Evolutionary conservation across 2,113 vertebrate genomes (phyloP), one percentile per base, ranked within the genome.

Genomic region (Oxyruncus cristatus): DNA sequence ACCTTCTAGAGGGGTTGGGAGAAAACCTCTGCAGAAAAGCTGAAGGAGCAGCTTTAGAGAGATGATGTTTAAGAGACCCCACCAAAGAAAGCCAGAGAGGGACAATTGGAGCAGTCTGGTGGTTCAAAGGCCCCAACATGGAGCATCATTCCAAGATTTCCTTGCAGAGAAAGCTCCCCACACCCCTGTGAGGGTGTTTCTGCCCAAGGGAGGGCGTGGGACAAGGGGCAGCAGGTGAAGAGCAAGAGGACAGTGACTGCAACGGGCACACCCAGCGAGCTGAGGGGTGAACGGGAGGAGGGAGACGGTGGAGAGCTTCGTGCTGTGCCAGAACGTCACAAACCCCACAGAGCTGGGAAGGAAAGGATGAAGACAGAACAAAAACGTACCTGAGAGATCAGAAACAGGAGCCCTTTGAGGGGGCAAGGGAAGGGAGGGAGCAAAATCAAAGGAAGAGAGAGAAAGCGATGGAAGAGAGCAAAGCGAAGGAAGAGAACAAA

Each of bases 61-160:
- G 46, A 19, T 23, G 9, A 42, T n/a, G 14, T 42, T 7, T 23
- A 66, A 58, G 9, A 72, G 35, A 66, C 24, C 5, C 7, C 26
- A 7, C 15, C 10, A 53, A 80, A 88, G 26, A 46, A 56, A 42
- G 18, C 13, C 61, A 78, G 27, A 4, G 3, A 27, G 13, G 58
- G 8, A 85, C 22, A 63, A 68, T 6, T 46, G 44, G 1, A 21
- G n/a, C 0, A 1, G 6, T 24, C 49, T 24, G 37, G 23, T 14
- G 53, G 13, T 42, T 53, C 72, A 14, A 42, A 63, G n/a, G 42
- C 17, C n/a, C 12, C 41, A 28, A 12, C 1, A 0, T 11, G 30
- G 32, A 47, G n/a, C 15, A 28, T 4, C 28, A 5, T 8, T 5
- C 49, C 4, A 2, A 32, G 49, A 18, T 46, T 3, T 17, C 4